A percentile compares a stretch with the other conserved stretches of the same genome.
phyloP scores from a whole-genome alignment of 2,113 vertebrate genomes.

The Blennius ocellaris region DNA sequence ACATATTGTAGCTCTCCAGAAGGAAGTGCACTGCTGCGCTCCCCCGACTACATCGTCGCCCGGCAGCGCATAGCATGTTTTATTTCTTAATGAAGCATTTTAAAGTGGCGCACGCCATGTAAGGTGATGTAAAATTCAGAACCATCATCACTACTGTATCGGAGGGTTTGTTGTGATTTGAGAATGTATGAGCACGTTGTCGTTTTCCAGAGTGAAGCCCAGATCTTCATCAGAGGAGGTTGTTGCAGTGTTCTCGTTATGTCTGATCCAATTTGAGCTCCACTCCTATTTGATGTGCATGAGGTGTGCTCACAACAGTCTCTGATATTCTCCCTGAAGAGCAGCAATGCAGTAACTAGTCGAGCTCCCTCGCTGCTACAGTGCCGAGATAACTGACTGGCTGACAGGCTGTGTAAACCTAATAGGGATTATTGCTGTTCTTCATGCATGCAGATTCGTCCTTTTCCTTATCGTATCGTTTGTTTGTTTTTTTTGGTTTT shows the following conservation, averaged over 20 bases:
- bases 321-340: constrained; percentile 59
- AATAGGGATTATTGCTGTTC: constrained; percentile 45
- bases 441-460: constrained; percentile 32
- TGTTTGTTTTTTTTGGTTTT: not conserved
- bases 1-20: constrained; percentile 43
- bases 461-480: constrained; percentile 35
- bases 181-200: constrained; percentile 41
- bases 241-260: constrained; percentile 67
- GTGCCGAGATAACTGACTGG: constrained; percentile 36
- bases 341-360: constrained; percentile 40
- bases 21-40: constrained; percentile 18
- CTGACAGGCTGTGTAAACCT: constrained; percentile 54
- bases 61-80: constrained; percentile 40
- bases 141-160: constrained; percentile 15
- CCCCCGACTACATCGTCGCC: not conserved
- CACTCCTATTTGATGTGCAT: constrained; percentile 59
- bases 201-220: constrained; percentile 40
- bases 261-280: constrained; percentile 65
- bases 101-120: not conserved
- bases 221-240: constrained; percentile 67
- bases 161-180: constrained; percentile 52
- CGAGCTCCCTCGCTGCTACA: constrained; percentile 34
- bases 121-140: constrained; percentile 13
- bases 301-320: constrained; percentile 58
- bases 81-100: constrained; percentile 41